Evolutionary conservation across 2,888 invertebrate species (phyloP), one percentile per base, ranked within the genome.

Genomic region (Aproaerema taeniolella): DNA sequence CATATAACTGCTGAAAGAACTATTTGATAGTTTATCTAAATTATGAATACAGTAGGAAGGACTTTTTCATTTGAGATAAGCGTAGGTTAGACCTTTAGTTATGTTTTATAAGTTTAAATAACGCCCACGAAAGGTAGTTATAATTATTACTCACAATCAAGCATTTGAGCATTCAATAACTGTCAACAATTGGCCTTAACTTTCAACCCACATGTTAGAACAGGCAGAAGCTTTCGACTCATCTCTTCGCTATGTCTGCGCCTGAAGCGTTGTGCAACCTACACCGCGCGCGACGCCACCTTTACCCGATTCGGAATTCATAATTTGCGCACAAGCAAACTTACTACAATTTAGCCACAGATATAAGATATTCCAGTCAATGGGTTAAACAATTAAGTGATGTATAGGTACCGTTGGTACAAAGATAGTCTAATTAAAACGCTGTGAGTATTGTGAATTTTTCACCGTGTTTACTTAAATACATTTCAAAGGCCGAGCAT

Each of bases 121-220:
- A 56, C 61, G 47, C 60, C 65, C 52, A 61, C 57, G 46, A 43
- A 53, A 53, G 53, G 62, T 65, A 74, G 67, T 70, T 69, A 68
- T 65, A 74, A 68, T 70, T 69, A 68, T 68, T 68, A 58, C 55
- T 63, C 55, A 55, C 55, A 58, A 63, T 60, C 50, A 59, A 61
- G 49, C 54, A 52, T 64, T 66, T 58, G 52, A 55, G 61, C 68
- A 75, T 79, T 74, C 67, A 67, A 43, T 74, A 76, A 67, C 75
- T 78, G 77, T 80, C 76, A 72, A 67, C 58, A 61, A 47, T 43
- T 58, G 72, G 62, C 80, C 82, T 83, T 74, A 77, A 69, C 68
- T 73, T 64, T 61, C 74, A 61, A 55, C 83, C 83, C 78, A 85
- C 82, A 60, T 61, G 47, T 46, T 45, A 47, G n/a, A n/a, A n/a